Percentiles rank a stretch among this genome's conserved stretches.
Evolutionary conservation across 2,888 invertebrate species (phyloP).

Genomic region (Apoderus coryli): DNA sequence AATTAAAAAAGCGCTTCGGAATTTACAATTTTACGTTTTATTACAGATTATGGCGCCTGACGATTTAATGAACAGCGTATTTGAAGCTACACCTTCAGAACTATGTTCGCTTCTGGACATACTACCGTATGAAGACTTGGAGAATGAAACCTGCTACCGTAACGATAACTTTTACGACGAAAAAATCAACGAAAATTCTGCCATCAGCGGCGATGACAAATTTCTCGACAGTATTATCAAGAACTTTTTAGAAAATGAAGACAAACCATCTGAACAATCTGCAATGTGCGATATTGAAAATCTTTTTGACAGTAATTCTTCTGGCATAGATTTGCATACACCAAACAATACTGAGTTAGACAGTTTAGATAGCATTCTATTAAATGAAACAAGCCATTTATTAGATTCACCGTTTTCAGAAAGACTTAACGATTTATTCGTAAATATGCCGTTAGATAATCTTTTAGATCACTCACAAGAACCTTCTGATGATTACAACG

Average conservation of each 20-base stretch:
- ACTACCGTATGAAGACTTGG: slow-evolving; percentile 18
- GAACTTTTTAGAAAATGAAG: slow-evolving; percentile 17
- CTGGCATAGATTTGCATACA: too few species aligned
- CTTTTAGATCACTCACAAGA: slow-evolving; percentile 17
- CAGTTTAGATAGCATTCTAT: slow-evolving; percentile 16
- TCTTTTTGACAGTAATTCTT: too few species aligned
- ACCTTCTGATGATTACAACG: slow-evolving; percentile 13
- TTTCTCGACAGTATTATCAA: slow-evolving; percentile 22
- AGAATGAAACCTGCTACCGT: slow-evolving; percentile 13
- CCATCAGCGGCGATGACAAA: slow-evolving; percentile 21
- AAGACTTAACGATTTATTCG: slow-evolving; percentile 21
- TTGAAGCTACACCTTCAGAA: slow-evolving; percentile 15
- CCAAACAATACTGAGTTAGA: slow-evolving; percentile 18
- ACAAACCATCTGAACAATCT: too few species aligned
- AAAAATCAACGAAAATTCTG: slow-evolving; percentile 13
- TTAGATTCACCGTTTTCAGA: slow-evolving; percentile 20
- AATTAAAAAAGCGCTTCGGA: too few species aligned
- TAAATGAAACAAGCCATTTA: slow-evolving; percentile 20
- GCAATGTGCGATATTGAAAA: too few species aligned
- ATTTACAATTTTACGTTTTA: too few species aligned
- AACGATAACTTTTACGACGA: slow-evolving; percentile 13
- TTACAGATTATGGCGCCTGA: slow-evolving; percentile 16
- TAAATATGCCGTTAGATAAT: slow-evolving; percentile 19
- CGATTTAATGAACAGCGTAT: slow-evolving; percentile 15
- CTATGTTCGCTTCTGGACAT: slow-evolving; percentile 18